phyloP scores from a whole-genome alignment of 1,140 invertebrate genomes.

The Zaprionus capensis region DNA sequence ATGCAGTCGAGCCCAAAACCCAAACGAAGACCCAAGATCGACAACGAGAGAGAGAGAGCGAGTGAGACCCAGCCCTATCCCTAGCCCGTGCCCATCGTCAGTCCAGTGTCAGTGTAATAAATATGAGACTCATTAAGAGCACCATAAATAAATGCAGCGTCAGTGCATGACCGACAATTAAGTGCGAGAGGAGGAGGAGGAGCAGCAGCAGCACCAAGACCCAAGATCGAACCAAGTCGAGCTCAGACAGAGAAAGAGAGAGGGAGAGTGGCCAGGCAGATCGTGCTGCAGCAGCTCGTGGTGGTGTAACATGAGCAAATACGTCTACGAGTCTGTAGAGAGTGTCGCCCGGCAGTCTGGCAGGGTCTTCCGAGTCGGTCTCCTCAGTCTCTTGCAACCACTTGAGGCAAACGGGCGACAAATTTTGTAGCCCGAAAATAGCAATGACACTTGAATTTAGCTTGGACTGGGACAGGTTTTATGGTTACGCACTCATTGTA shows the following conservation, averaged over 20 bases:
- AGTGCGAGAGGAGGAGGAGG: constrained; percentile 35
- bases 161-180: constrained; percentile 81
- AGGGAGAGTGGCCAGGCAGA: constrained; percentile 39
- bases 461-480: constrained; percentile 69
- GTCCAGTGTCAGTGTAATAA: constrained; percentile 71
- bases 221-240: constrained; percentile 53
- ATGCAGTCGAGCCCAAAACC: constrained; percentile 22
- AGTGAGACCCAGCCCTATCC: constrained; percentile 18
- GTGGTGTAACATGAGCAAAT: constrained; percentile 76
- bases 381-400: constrained; percentile 25
- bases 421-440: constrained; percentile 76
- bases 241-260: constrained; percentile 27
- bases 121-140: constrained; percentile 83
- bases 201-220: constrained; percentile 70
- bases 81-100: constrained; percentile 54
- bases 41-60: neutral
- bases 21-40: constrained; percentile 8
- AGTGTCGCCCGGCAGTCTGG: constrained; percentile 73
- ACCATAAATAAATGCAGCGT: constrained; percentile 82
- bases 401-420: constrained; percentile 70
- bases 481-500: constrained; percentile 68
- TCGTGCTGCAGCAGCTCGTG: neutral
- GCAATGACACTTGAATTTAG: constrained; percentile 77
- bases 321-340: constrained; percentile 55
- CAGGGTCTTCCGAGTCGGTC: constrained; percentile 24